Evolutionary conservation across 2,888 invertebrate genomes (phyloP).

Genomic region (Noctua fimbriata): DNA sequence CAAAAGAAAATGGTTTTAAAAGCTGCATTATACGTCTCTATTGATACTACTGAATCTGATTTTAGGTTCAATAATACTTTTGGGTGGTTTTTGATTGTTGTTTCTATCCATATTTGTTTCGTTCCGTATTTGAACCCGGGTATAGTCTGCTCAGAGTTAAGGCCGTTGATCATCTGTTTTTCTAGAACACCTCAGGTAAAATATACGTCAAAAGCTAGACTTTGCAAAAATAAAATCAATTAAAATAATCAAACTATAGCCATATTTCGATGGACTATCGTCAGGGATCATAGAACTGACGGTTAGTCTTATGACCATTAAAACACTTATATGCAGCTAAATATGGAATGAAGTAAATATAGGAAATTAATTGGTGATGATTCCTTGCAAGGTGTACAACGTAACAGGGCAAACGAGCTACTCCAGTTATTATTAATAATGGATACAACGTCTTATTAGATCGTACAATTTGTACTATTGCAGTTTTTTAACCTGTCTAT

Average conservation of each 20-base stretch:
- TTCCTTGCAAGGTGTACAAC: slow-evolving; percentile 42
- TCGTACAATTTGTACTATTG: slow-evolving; percentile 5
- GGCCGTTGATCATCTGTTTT: neutral
- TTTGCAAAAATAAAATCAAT: neutral
- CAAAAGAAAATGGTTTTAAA: slow-evolving; percentile 67
- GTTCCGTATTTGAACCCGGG: accelerated
- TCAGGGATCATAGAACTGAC: neutral
- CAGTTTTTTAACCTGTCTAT: slow-evolving; percentile 11
- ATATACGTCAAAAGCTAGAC: neutral
- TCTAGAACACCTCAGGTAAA: neutral
- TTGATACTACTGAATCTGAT: neutral
- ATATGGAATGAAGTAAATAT: slow-evolving; percentile 37
- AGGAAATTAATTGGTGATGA: slow-evolving; percentile 41
- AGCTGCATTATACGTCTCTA: neutral
- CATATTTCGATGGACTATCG: neutral
- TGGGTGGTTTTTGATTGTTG: neutral
- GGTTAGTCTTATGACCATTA: slow-evolving; percentile 8
- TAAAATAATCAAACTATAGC: neutral
- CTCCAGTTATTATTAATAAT: slow-evolving; percentile 19
- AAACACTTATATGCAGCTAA: neutral
- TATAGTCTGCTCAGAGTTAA: neutral
- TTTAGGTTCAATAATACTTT: neutral
- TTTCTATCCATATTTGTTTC: neutral
- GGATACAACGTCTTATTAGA: slow-evolving; percentile 30
- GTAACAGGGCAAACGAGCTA: slow-evolving; percentile 30